Base-by-base conservation (phyloP, 2,888 invertebrate genomes). In the Eristalinus aeneus region DNA sequence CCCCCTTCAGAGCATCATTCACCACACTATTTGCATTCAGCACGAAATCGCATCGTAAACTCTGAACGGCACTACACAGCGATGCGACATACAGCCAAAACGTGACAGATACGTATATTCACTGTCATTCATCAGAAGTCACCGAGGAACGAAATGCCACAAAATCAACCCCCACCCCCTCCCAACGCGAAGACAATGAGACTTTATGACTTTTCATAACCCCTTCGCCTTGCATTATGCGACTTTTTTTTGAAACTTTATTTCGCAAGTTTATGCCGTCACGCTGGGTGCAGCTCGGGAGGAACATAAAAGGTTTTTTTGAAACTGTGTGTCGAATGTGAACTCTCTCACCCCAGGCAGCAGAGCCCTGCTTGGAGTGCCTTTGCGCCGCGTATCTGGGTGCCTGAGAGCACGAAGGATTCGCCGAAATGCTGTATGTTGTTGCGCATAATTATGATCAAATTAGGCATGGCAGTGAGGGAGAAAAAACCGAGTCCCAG, bases 181-280 rank as follows among this genome's bases (percentile, higher is more conserved):
- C 79, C 31, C 8, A 16, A 16, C 71, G 63, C 63, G 12, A 76
- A 85, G 76, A 76, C 81, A 85, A 85, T 81, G 58, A 69, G 69
- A 53, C 85, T 81, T 85, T 81, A 85, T 81, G 85, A 77, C 85
- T 85, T 81, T 85, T 81, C 76, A 56, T 81, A 85, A 85, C 81
- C 76, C 72, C 63, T 61, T 54, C 36, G 9, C 12, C n/a, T 2
- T 54, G 5, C 56, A 8, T 10, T 27, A 5, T 56, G 56, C 56
- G 12, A 16, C 46, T 46, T 11, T 60, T 31, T 39, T 58, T 58
- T 54, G 31, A 34, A 31, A 46, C 39, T 58, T 60, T 46, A 60
- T 68, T 77, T 69, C 56, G 64, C 71, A 77, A 77, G 54, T 77
- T 60, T 27, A 75, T 69, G 69, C 63, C 32, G 53, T 65, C 58